phyloP scores from a whole-genome alignment of 1,140 invertebrate genomes.

The Mercenaria mercenaria region DNA sequence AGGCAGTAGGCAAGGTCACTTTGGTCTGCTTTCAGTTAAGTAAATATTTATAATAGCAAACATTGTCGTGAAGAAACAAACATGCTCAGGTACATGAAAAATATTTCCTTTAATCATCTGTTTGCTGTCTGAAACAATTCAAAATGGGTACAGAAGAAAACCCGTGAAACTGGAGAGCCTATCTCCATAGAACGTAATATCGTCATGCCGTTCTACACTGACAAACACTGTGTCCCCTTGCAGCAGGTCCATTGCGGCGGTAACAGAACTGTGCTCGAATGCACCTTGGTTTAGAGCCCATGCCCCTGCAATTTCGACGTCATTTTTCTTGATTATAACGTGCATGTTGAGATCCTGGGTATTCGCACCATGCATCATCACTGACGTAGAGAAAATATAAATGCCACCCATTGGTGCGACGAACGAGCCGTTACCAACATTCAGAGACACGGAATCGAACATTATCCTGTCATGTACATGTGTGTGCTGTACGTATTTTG shows the following conservation, averaged over 20 bases:
- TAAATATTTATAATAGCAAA: too few relatives aligned
- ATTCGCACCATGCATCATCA: neutral
- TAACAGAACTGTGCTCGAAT: slow-evolving; percentile 11
- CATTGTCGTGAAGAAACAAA: too few relatives aligned
- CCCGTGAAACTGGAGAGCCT: slow-evolving; percentile 5
- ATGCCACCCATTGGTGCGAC: neutral
- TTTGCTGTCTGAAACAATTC: too few relatives aligned
- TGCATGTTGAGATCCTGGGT: slow-evolving; percentile 19
- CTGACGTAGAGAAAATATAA: slow-evolving; percentile 37
- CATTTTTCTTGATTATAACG: slow-evolving; percentile 30
- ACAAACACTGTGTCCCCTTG: neutral
- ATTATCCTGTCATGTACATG: slow-evolving; percentile 5
- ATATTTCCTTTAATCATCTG: too few relatives aligned
- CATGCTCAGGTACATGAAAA: too few relatives aligned
- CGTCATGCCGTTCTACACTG: neutral
- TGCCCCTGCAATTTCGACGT: slow-evolving; percentile 19
- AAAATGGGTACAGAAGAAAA: neutral
- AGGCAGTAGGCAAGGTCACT: too few relatives aligned
- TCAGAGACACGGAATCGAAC: neutral
- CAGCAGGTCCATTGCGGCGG: neutral
- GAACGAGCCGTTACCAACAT: slow-evolving; percentile 10
- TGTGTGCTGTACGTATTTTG: neutral
- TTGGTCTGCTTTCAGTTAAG: too few relatives aligned
- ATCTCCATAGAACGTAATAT: neutral
- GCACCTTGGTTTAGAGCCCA: neutral